Evolutionary conservation across 1,140 invertebrate genomes (phyloP).

Genomic region (Halictus rubicundus): DNA sequence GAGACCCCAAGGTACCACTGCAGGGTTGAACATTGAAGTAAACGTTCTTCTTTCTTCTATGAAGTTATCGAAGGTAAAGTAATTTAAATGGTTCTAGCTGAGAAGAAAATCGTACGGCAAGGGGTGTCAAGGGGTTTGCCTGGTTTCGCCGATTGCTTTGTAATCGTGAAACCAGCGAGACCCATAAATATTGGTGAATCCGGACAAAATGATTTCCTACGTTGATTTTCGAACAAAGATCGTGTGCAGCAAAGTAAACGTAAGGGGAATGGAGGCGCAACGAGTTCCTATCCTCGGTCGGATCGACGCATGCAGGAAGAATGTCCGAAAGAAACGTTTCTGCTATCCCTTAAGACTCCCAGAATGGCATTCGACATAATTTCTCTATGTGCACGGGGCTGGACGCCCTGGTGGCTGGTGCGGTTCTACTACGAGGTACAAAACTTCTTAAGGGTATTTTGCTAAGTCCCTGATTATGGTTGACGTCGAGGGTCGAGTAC

Average conservation of each 20-base stretch:
- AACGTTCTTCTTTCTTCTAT: too few species aligned
- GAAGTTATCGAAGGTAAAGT: too few species aligned
- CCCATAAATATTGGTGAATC: too few species aligned
- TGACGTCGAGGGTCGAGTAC: constrained; percentile 76
- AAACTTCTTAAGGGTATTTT: constrained; percentile 75
- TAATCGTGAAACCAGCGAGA: too few species aligned
- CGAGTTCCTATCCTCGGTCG: not conserved
- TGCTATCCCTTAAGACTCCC: constrained; percentile 56
- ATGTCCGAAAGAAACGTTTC: constrained; percentile 11
- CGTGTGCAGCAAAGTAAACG: not conserved
- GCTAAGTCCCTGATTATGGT: constrained; percentile 77
- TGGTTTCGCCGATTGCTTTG: too few species aligned
- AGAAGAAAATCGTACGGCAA: too few species aligned
- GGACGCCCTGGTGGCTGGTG: constrained; percentile 75
- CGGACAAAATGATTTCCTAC: too few species aligned
- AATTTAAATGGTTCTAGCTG: too few species aligned
- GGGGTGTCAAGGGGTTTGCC: too few species aligned
- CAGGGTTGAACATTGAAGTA: too few species aligned
- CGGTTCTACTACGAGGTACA: constrained; percentile 74
- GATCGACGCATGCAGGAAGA: constrained; percentile 15
- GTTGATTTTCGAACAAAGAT: too few species aligned
- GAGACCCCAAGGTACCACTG: too few species aligned
- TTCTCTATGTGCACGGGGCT: constrained; percentile 76
- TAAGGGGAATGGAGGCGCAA: not conserved
- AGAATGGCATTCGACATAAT: constrained; percentile 72